Conservation (phyloP, 2,797 vertebrate species). For the Siniperca obscura region DNA sequence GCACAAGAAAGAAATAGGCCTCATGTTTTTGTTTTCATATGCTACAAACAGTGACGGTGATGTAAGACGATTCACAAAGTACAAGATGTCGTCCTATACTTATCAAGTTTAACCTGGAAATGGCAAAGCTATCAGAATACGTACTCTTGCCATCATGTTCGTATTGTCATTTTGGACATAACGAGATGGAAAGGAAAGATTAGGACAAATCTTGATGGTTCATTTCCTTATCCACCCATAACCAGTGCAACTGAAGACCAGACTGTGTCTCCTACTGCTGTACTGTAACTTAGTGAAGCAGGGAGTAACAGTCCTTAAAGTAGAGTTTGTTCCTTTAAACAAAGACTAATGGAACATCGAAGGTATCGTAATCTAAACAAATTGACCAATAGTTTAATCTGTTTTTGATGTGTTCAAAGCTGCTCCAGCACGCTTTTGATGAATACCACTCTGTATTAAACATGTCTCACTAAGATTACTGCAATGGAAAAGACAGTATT, state of each 20-base stretch:
- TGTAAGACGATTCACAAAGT: slow-evolving; percentile 10
- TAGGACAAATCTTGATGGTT: slow-evolving; percentile 54
- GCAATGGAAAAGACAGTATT: not conserved
- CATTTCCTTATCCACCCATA: slow-evolving; percentile 57
- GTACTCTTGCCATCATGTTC: slow-evolving; percentile 22
- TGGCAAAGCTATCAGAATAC: slow-evolving; percentile 24
- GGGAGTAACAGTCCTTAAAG: not conserved
- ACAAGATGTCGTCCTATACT: not conserved
- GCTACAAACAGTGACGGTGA: slow-evolving; percentile 26
- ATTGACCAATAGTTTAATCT: not conserved
- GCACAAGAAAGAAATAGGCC: slow-evolving; percentile 42
- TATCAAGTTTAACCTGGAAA: slow-evolving; percentile 38
- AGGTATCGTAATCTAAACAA: not conserved
- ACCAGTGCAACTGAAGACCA: slow-evolving; percentile 22
- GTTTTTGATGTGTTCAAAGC: not conserved
- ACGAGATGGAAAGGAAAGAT: slow-evolving; percentile 60
- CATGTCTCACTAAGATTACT: not conserved
- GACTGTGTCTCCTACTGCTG: slow-evolving; percentile 26
- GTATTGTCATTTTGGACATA: slow-evolving; percentile 52
- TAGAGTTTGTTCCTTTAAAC: slow-evolving; percentile 4
- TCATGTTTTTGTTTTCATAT: slow-evolving; percentile 11
- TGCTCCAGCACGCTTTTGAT: not conserved
- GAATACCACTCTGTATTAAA: not conserved
- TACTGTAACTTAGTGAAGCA: not conserved
- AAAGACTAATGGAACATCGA: not conserved